Evolutionary conservation across 2,113 vertebrate species (phyloP).

Genomic region (Leucopsar rothschildi): DNA sequence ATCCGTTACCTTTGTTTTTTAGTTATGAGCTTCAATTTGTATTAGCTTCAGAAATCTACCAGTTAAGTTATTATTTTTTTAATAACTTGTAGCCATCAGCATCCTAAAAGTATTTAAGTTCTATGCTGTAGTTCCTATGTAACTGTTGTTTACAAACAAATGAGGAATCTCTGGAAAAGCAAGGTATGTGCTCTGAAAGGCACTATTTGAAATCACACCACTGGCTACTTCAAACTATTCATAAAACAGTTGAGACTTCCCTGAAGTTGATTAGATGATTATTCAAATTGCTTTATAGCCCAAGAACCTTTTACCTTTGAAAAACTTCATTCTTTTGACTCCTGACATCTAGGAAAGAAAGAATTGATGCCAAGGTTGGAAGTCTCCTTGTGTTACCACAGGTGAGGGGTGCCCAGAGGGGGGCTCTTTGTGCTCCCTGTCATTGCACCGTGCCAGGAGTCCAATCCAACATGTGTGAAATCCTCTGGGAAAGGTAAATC

Average conservation of each 20-base stretch:
- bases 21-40: not conserved
- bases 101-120: not conserved
- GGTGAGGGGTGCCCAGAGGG: not conserved
- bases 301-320: not conserved
- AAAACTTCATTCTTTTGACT: not conserved
- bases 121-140: not conserved
- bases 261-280: not conserved
- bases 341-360: not conserved
- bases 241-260: not conserved
- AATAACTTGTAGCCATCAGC: not conserved
- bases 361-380: not conserved
- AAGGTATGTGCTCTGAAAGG: not conserved
- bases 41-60: not conserved
- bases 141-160: conserved; percentile 27
- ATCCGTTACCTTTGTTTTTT: not conserved
- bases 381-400: not conserved
- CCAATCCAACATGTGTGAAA: not conserved
- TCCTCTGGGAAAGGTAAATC: not conserved
- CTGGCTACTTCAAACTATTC: not conserved
- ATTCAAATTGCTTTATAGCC: not conserved
- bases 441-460: not conserved
- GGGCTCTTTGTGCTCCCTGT: not conserved
- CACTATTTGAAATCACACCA: not conserved
- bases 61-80: not conserved
- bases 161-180: not conserved